Evolutionary conservation across 2,113 vertebrate genomes (phyloP).

Genomic region (Lynx canadensis): DNA sequence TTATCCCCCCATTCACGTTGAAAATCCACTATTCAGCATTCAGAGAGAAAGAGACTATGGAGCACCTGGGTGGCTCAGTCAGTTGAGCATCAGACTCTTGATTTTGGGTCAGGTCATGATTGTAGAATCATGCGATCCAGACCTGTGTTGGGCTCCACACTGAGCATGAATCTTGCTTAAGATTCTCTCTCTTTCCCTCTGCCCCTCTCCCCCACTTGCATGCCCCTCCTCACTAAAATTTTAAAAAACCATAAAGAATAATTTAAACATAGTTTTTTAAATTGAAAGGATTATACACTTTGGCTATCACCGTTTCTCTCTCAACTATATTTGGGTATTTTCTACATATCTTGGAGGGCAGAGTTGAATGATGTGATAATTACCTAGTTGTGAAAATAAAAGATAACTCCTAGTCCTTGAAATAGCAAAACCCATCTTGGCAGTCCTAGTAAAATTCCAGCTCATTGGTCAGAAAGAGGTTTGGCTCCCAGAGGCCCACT

Average conservation of each 20-base stretch:
- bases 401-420: not conserved
- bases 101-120: too few relatives aligned
- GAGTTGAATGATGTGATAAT: not conserved
- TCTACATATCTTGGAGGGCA: not conserved
- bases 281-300: not conserved
- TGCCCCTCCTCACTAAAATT: too few relatives aligned
- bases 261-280: too few relatives aligned
- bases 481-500: not conserved
- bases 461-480: not conserved
- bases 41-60: not conserved
- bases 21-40: not conserved
- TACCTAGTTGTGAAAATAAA: not conserved
- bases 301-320: not conserved
- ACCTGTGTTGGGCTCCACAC: too few relatives aligned
- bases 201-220: too few relatives aligned
- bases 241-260: too few relatives aligned
- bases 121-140: too few relatives aligned
- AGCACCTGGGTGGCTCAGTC: too few relatives aligned
- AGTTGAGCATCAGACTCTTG: too few relatives aligned
- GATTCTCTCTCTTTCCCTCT: too few relatives aligned
- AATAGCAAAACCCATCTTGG: not conserved
- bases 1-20: not conserved
- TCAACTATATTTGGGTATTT: not conserved
- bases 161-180: too few relatives aligned
- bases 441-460: not conserved